phyloP scores from a whole-genome alignment of 2,888 invertebrate species.

The Elgonia sp. region DNA sequence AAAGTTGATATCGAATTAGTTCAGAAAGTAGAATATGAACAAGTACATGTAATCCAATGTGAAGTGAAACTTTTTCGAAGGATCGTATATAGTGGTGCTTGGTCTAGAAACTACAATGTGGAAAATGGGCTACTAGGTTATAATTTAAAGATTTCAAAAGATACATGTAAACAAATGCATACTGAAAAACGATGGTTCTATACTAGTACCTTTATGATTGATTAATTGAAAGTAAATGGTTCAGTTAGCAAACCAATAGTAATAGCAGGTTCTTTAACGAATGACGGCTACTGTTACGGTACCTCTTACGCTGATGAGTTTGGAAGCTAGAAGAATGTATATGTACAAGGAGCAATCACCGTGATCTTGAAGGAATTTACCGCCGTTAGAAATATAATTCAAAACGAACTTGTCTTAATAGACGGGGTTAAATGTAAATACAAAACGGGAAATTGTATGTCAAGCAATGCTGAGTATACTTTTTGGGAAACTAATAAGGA shows the following conservation, averaged over 20 bases:
- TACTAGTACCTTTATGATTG: not conserved
- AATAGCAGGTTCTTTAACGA: not conserved
- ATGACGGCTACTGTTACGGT: constrained; percentile 2
- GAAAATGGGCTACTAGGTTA: not conserved
- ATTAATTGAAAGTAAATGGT: not conserved
- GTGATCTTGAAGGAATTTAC: not conserved
- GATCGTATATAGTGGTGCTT: not conserved
- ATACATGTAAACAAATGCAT: constrained; percentile 12
- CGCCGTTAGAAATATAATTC: too few species aligned
- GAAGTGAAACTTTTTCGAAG: not conserved
- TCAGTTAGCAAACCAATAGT: not conserved
- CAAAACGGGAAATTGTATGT: too few species aligned
- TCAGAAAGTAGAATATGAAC: not conserved
- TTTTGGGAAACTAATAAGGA: too few species aligned
- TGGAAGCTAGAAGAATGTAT: constrained; percentile 15
- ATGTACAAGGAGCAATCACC: constrained; percentile 3
- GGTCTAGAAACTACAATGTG: not conserved
- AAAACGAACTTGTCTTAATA: too few species aligned
- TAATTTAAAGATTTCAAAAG: not conserved
- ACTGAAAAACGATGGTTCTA: not conserved
- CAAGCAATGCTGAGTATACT: too few species aligned
- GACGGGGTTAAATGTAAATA: too few species aligned
- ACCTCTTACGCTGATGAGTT: not conserved
- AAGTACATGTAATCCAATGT: not conserved
- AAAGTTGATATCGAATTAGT: not conserved